Conservation (phyloP, 2,113 vertebrate genomes). For the Pomatostomus ruficeps region DNA sequence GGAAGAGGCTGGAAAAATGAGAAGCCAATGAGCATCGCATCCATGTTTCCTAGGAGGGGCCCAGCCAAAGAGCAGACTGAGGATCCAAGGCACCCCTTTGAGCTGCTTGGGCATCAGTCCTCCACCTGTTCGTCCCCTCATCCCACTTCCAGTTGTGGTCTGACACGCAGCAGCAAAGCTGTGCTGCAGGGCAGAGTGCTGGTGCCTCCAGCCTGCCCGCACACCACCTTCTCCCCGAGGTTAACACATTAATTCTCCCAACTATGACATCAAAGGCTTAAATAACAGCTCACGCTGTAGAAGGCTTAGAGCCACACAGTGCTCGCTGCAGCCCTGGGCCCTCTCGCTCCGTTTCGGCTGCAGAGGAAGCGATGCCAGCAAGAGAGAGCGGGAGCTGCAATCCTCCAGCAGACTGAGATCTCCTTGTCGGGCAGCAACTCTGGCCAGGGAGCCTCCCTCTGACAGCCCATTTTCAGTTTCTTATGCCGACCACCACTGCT, state of each 20-base stretch:
- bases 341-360: accelerated
- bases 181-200: background rate
- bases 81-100: background rate
- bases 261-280: background rate
- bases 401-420: background rate
- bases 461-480: background rate
- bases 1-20: background rate
- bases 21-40: background rate
- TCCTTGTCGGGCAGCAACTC: background rate
- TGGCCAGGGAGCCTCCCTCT: background rate
- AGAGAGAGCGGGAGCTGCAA: background rate
- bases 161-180: background rate
- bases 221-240: background rate
- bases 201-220: background rate
- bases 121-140: background rate
- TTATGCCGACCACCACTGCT: background rate
- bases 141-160: background rate
- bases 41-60: background rate
- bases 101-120: background rate
- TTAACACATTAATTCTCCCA: background rate
- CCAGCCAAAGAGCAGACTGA: background rate
- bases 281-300: background rate
- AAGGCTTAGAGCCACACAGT: background rate
- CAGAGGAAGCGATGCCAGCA: background rate
- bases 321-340: background rate